phyloP scores from a whole-genome alignment of 2,888 invertebrate genomes.

The Cerastoderma edule region DNA sequence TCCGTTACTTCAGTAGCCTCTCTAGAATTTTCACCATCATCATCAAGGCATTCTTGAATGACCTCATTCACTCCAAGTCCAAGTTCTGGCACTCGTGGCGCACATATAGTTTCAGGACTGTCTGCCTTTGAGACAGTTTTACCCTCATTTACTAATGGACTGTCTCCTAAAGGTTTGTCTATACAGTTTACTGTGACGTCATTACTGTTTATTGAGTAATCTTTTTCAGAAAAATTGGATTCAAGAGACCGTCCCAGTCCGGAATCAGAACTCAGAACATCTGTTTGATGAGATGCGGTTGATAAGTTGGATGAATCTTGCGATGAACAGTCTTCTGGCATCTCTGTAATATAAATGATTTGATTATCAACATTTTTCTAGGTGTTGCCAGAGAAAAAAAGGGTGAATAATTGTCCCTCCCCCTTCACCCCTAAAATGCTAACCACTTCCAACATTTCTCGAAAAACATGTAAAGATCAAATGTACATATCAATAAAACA shows the following conservation, averaged over 20 bases:
- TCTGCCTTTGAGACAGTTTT: not conserved
- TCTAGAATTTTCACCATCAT: slow-evolving; percentile 45
- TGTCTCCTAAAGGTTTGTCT: not conserved
- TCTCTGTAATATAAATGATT: slow-evolving; percentile 45
- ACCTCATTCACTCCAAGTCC: slow-evolving; percentile 32
- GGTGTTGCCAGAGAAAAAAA: too few relatives aligned
- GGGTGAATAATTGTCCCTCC: too few relatives aligned
- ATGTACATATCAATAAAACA: too few relatives aligned
- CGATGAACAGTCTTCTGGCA: slow-evolving; percentile 38
- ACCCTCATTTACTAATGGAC: not conserved
- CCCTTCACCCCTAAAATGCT: too few relatives aligned
- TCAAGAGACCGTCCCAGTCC: not conserved
- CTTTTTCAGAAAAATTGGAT: not conserved
- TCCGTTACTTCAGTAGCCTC: slow-evolving; percentile 84
- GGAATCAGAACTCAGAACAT: slow-evolving; percentile 21
- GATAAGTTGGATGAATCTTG: slow-evolving; percentile 47
- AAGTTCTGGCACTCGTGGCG: slow-evolving; percentile 29
- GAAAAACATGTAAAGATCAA: too few relatives aligned
- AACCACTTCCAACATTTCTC: too few relatives aligned
- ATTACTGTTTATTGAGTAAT: not conserved
- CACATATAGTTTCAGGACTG: not conserved
- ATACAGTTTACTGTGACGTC: not conserved
- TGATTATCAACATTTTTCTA: too few relatives aligned
- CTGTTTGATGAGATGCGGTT: slow-evolving; percentile 33
- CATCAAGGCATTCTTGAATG: slow-evolving; percentile 80